phyloP scores from a whole-genome alignment of 2,797 vertebrate species.

The Sarcoramphus papa region DNA sequence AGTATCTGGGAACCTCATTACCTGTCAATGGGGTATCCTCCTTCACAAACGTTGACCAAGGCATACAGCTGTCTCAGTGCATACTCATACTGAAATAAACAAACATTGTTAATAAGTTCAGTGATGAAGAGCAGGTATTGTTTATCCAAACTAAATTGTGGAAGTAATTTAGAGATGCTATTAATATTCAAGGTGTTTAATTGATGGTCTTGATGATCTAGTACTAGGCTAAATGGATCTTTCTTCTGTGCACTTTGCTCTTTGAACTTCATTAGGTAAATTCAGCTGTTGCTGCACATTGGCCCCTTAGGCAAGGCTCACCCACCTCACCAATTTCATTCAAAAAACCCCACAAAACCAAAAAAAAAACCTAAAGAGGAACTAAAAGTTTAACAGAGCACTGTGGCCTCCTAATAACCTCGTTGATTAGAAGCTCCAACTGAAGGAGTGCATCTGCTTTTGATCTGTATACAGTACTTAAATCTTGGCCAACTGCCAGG shows the following conservation, averaged over 20 bases:
- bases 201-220: not conserved
- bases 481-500: not conserved
- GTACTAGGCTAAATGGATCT: not conserved
- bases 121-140: not conserved
- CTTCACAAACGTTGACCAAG: conserved; percentile 91
- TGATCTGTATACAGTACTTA: not conserved
- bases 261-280: not conserved
- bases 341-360: not conserved
- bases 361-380: not conserved
- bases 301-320: not conserved
- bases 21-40: conserved; percentile 80
- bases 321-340: not conserved
- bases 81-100: conserved; percentile 87
- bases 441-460: not conserved
- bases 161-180: not conserved
- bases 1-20: conserved; percentile 41
- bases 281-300: not conserved
- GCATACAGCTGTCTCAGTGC: conserved; percentile 88
- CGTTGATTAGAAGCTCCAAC: not conserved
- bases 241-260: not conserved
- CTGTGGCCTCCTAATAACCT: not conserved
- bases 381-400: not conserved
- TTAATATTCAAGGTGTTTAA: not conserved
- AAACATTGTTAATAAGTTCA: not conserved
- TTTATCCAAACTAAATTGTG: not conserved